Base-by-base conservation (phyloP, 2,113 vertebrate genomes). In the Hymenochirus boettgeri region DNA sequence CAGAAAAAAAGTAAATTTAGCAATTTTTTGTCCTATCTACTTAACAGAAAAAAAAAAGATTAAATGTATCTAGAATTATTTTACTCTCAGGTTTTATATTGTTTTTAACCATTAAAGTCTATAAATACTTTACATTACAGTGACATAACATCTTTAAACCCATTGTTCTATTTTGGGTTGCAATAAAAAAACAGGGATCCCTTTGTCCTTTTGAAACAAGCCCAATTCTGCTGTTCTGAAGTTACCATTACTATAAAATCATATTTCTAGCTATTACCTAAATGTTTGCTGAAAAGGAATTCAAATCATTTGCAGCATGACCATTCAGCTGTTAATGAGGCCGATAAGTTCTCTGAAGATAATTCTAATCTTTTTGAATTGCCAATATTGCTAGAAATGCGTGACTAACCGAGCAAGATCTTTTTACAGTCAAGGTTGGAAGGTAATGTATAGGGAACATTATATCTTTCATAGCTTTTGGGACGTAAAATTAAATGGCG, bases 401-500 rank as follows among this genome's bases (percentile, higher is more conserved):
- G 54, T 52, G 35, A 67, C 64, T 23, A 67, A 67, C 53, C 47
- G 24, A 26, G 55, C 9, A 19, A 42, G 56, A 59, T 67, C 64
- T 18, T 2, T 53, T 67, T 67, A 59, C 64, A 67, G 23, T 29
- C 13, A 35, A 58, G 63, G 63, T 27, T 39, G 63, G 63, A 65
- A 65, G 63, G 63, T 65, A 57, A 57, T 57, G 35, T 46, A 35
- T 13, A 37, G 45, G 64, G 54, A 58, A 66, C 64, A 37, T 67
- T 67, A 67, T 59, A 67, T 59, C 55, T 57, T 24, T 59, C 46
- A 23, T 51, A 39, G 55, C 23, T 51, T 25, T 42, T 19, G 53
- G 42, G 55, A 66, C 55, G 42, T 66, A 67, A 59, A 67, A 67
- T 67, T 42, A 47, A 13, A 29, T 53, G 64, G 64, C 64, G 64